phyloP scores from a whole-genome alignment of 2,888 invertebrate species.

The Standfussiana lucernea region DNA sequence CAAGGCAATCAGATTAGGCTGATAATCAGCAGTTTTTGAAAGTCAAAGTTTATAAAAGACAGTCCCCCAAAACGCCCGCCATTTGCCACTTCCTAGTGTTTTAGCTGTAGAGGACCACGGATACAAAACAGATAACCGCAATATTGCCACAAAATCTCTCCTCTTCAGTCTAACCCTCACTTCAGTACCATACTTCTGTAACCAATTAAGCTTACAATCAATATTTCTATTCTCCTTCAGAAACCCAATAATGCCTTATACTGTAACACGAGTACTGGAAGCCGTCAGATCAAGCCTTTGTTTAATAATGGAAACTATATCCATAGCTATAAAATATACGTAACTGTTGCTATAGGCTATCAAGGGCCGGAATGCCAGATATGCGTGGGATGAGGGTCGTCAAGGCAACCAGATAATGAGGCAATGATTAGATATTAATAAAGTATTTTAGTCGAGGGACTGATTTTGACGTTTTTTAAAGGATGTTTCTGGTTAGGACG shows the following conservation, averaged over 20 bases:
- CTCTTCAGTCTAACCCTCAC: not conserved
- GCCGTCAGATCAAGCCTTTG: constrained; percentile 48
- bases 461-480: not conserved
- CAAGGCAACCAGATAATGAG: constrained; percentile 50
- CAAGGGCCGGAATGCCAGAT: constrained; percentile 45
- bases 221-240: constrained; percentile 49
- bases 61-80: no score
- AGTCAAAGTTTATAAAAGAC: no score
- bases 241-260: constrained; percentile 50
- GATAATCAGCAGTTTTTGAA: no score
- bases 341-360: constrained; percentile 57
- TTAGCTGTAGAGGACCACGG: no score
- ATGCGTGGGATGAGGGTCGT: constrained; percentile 53
- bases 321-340: not conserved
- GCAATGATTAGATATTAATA: constrained; percentile 25
- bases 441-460: constrained; percentile 4
- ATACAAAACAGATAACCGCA: not conserved
- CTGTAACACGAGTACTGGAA: constrained; percentile 51
- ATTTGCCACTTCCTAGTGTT: no score
- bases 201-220: constrained; percentile 30
- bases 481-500: no score
- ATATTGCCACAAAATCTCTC: not conserved
- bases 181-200: constrained; percentile 16
- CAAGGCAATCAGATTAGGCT: no score
- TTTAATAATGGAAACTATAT: constrained; percentile 56